A percentile compares a stretch with the other conserved stretches of the same genome.
These are phyloP conservation scores for Macrocentrus cingulum DNA, from an alignment of 1,140 invertebrate species.

Conservation along the genomic window DNA sequence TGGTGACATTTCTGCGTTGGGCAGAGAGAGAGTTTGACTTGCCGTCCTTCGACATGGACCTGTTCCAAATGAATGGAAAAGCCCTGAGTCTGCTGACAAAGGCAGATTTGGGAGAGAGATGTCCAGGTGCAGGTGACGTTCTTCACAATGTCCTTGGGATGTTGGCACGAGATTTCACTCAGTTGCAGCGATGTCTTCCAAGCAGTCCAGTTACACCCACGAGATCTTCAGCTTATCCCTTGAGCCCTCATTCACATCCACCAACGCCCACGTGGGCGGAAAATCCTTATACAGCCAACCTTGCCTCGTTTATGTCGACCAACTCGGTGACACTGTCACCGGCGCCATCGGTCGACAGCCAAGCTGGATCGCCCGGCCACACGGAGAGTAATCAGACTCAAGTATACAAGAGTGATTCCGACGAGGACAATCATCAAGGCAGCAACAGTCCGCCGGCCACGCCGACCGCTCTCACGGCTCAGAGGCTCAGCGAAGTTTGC, in stretches of 20 bases:
- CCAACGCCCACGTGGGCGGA: conserved; percentile 78
- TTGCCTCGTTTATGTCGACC: conserved; percentile 66
- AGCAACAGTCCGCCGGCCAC: conserved; percentile 66
- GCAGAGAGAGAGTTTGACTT: conserved; percentile 91
- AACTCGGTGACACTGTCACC: conserved; percentile 88
- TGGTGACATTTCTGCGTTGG: conserved; percentile 85
- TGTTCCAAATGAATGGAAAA: conserved; percentile 98
- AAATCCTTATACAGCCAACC: conserved; percentile 63
- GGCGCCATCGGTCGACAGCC: conserved; percentile 84
- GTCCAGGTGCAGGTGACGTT: conserved; percentile 89
- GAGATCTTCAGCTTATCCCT: conserved; percentile 74
- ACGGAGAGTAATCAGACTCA: conserved; percentile 55
- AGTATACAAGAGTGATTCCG: conserved; percentile 55
- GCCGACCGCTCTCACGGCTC: conserved; percentile 59
- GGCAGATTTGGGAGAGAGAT: conserved; percentile 84
- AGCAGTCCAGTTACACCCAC: conserved; percentile 84
- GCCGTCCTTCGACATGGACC: conserved; percentile 87
- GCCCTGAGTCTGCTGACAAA: conserved; percentile 88
- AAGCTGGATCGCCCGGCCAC: conserved; percentile 80
- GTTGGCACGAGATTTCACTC: conserved; percentile 77
- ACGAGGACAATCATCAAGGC: conserved; percentile 56
- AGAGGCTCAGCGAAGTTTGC: conserved; percentile 54
- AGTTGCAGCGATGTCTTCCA: conserved; percentile 74
- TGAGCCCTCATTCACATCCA: conserved; percentile 75
- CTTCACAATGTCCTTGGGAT: conserved; percentile 90